Evolutionary conservation across 2,888 invertebrate species (phyloP).

Genomic region (Tipula unca): DNA sequence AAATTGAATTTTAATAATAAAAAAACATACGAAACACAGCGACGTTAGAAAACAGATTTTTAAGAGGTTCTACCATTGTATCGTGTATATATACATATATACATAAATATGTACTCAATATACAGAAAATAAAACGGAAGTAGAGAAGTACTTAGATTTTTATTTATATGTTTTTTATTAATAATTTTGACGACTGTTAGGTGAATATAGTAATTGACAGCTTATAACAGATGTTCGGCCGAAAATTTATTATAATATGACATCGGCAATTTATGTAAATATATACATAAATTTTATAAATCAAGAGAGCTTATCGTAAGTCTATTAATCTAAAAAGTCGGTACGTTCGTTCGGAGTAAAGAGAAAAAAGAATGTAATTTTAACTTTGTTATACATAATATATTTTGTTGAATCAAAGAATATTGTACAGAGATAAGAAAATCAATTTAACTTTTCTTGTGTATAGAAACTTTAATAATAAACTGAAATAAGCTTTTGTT

Average conservation of each 20-base stretch:
- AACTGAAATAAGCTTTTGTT: not conserved
- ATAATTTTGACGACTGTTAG: not conserved
- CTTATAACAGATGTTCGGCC: not conserved
- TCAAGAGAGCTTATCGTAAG: not conserved
- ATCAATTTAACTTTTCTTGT: conserved; percentile 1
- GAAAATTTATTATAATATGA: not conserved
- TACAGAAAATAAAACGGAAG: not conserved
- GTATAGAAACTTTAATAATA: not conserved
- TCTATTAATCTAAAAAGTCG: not conserved
- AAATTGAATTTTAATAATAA: not conserved
- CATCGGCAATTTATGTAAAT: not conserved
- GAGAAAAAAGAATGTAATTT: not conserved
- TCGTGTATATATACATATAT: not conserved
- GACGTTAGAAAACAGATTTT: not conserved
- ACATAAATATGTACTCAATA: not conserved
- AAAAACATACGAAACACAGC: not conserved
- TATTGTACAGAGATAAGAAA: not conserved
- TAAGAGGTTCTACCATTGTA: not conserved
- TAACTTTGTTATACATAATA: not conserved
- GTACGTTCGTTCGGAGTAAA: not conserved
- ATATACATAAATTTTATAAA: not conserved
- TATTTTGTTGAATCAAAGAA: not conserved
- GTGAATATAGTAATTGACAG: not conserved
- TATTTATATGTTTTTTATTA: not conserved
- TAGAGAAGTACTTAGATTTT: not conserved